Evolutionary conservation across 2,888 invertebrate species (phyloP).

Genomic region (Poecilobothrus nobilitatus): DNA sequence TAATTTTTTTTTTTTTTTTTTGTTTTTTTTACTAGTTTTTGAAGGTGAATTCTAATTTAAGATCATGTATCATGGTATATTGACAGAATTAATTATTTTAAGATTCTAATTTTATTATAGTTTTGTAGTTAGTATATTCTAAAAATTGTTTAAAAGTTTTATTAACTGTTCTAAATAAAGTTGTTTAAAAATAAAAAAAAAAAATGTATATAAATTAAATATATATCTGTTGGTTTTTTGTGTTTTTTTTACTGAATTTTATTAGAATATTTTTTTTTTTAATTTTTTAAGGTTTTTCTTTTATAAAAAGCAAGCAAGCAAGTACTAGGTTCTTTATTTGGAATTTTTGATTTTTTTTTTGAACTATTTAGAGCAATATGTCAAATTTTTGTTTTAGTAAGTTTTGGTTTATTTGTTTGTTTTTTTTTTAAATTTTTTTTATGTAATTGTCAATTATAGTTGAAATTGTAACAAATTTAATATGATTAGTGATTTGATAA

Average conservation of each 20-base stretch:
- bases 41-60: conserved; percentile 6
- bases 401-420: no score
- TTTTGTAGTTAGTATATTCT: no score
- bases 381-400: neutral
- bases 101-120: no score
- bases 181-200: neutral
- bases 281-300: no score
- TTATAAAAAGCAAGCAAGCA: neutral
- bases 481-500: no score
- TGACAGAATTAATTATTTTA: neutral
- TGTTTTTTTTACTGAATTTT: neutral
- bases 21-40: neutral
- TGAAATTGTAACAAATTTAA: neutral
- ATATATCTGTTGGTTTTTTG: neutral
- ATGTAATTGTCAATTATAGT: neutral
- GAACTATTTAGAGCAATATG: neutral
- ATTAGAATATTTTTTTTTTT: neutral
- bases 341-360: neutral
- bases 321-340: neutral
- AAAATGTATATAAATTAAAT: neutral
- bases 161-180: neutral
- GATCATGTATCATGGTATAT: neutral
- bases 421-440: no score
- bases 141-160: neutral
- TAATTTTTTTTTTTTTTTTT: neutral